Base-by-base conservation (phyloP, 2,113 vertebrate species). In the Megaptera novaeangliae region DNA sequence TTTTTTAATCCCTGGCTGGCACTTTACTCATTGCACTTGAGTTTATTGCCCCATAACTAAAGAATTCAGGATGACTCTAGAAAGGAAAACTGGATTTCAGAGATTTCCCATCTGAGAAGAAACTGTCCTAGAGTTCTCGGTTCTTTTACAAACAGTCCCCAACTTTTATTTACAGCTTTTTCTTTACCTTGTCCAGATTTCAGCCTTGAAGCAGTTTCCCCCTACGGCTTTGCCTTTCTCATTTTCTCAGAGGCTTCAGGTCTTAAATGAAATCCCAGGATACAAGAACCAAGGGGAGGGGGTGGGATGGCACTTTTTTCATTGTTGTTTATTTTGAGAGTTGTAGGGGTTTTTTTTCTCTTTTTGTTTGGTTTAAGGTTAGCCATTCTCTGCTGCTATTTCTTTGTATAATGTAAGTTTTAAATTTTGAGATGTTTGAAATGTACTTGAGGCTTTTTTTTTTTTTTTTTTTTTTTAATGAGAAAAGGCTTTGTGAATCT, bases 331-430 rank as follows among this genome's bases (percentile, higher is more conserved):
- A 63, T 72, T 74, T 84, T 44, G n/a, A 72, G 66, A 72, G 44
- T 14, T 64, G 34, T n/a, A 34, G 55, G 55, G 46, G 55, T 41
- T 23, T 55, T 55, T 49, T 23, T 59, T 59, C 46, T 44, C 44
- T 63, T 61, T 59, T 75, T 8, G 2, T 7, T 74, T 91, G 55
- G 92, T 91, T 78, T 59, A 3, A 91, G 75, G 68, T 98, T 97
- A 77, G 94, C 92, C 96, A 97, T 97, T 96, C 95, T 98, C 97
- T 98, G 98, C 98, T 98, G 98, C 98, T 98, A 96, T 97, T 98
- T 96, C 89, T 75, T 97, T 97, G 91, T 98, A 96, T 98, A 96
- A 3, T 86, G 25, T 95, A 81, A 97, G 64, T 81, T 98, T 97
- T 97, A 97, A 90, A 61, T 96, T 98, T 96, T 82, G 96, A 98